These are phyloP conservation scores for Geophilus truncorum DNA, from an alignment of 2,888 invertebrate species.

Conservation along the genomic window DNA sequence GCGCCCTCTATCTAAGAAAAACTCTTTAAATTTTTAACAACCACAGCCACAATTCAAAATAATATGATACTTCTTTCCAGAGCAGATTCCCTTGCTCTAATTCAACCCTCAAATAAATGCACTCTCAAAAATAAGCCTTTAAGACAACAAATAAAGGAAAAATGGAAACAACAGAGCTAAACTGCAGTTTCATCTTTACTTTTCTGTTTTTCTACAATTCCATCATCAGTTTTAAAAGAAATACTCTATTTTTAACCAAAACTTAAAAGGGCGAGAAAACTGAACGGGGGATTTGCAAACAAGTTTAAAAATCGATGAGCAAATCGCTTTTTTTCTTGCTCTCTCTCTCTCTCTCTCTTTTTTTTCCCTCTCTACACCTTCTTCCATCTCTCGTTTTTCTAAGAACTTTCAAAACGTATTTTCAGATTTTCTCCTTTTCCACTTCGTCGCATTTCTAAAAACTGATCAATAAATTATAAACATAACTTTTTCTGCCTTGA, in stretches of 20 bases:
- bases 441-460: neutral
- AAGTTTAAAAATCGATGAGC: constrained; percentile 20
- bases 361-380: neutral
- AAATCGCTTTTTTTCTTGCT: constrained; percentile 20
- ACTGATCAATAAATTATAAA: neutral
- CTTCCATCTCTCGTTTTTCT: neutral
- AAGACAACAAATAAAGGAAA: too few relatives aligned
- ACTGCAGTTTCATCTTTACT: too few relatives aligned
- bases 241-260: neutral
- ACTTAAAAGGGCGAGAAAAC: neutral
- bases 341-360: too few relatives aligned
- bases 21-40: too few relatives aligned
- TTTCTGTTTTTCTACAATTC: too few relatives aligned
- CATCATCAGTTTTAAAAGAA: neutral
- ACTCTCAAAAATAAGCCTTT: too few relatives aligned
- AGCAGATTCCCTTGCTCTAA: too few relatives aligned
- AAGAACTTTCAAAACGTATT: neutral
- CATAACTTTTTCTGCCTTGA: neutral
- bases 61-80: too few relatives aligned
- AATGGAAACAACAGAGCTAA: too few relatives aligned
- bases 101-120: too few relatives aligned
- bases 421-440: constrained; percentile 5
- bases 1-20: too few relatives aligned
- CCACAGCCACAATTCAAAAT: too few relatives aligned
- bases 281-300: neutral